Evolutionary conservation across 2,888 invertebrate genomes (phyloP).

Genomic region (Caenorhabditis macrosperma): DNA sequence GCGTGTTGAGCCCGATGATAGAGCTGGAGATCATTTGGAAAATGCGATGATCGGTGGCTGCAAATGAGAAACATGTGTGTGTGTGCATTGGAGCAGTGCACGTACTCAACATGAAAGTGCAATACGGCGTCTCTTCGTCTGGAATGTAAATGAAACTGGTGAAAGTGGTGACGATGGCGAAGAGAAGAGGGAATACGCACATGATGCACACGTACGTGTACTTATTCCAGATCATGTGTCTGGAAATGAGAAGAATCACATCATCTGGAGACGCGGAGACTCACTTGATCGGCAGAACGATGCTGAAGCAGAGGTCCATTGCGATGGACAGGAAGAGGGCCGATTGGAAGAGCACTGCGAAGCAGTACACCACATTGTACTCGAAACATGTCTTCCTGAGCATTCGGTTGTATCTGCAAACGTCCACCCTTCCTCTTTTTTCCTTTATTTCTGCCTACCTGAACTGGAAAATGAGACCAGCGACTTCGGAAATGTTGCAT

Average conservation of each 20-base stretch:
- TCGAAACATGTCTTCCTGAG: constrained; percentile 43
- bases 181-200: constrained; percentile 38
- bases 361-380: constrained; percentile 43
- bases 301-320: constrained; percentile 50
- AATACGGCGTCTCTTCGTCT: constrained; percentile 53
- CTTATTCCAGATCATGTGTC: constrained; percentile 60
- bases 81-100: background rate
- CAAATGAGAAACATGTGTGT: constrained; percentile 32
- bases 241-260: constrained; percentile 12
- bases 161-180: constrained; percentile 22
- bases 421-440: background rate
- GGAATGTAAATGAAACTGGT: constrained; percentile 37
- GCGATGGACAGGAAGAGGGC: constrained; percentile 39
- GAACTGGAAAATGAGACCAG: constrained; percentile 23
- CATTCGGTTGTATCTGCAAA: constrained; percentile 47
- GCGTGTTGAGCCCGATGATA: constrained; percentile 25
- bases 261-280: background rate
- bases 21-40: constrained; percentile 40
- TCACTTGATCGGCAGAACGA: constrained; percentile 51
- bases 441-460: constrained; percentile 1
- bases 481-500: constrained; percentile 48
- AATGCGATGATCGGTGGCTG: constrained; percentile 46
- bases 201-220: constrained; percentile 37
- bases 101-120: constrained; percentile 53
- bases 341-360: constrained; percentile 50